Percentiles rank a stretch among this genome's conserved stretches.
These are phyloP conservation scores for Planiliza haematocheilus DNA, from an alignment of 2,113 vertebrate species.

Conservation along the genomic window DNA sequence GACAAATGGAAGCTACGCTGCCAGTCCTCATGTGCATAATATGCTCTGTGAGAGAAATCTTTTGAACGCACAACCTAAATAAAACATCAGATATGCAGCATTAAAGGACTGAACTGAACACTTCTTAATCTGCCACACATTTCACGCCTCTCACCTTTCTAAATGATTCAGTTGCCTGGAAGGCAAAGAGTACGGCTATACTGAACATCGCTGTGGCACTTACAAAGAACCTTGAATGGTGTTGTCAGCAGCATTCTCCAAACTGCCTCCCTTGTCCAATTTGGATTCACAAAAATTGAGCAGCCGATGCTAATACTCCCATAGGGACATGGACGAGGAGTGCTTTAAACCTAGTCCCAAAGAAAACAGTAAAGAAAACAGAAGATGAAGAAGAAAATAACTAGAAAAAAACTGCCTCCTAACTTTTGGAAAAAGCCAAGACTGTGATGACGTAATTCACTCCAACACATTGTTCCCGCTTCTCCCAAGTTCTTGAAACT, in stretches of 20 bases:
- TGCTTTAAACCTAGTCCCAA: slow-evolving; percentile 48
- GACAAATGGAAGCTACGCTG: slow-evolving; percentile 7
- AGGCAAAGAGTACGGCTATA: slow-evolving; percentile 38
- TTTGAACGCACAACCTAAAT: slow-evolving; percentile 81
- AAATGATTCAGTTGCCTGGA: slow-evolving; percentile 78
- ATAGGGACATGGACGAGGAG: slow-evolving; percentile 43
- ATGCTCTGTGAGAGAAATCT: slow-evolving; percentile 24
- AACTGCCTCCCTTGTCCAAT: slow-evolving; percentile 64
- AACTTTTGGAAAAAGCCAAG: slow-evolving; percentile 70
- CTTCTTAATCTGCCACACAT: slow-evolving; percentile 68
- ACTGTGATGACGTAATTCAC: slow-evolving; percentile 59
- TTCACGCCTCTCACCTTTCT: slow-evolving; percentile 67
- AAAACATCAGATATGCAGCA: slow-evolving; percentile 83
- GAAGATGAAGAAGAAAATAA: slow-evolving; percentile 58
- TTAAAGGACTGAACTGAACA: slow-evolving; percentile 81
- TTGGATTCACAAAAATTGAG: slow-evolving; percentile 63
- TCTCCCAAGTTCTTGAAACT: slow-evolving; percentile 65
- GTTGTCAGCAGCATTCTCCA: slow-evolving; percentile 62
- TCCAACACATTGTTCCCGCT: slow-evolving; percentile 55
- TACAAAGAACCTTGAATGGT: slow-evolving; percentile 58
- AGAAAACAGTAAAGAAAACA: slow-evolving; percentile 50
- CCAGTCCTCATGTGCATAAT: slow-evolving; percentile 22
- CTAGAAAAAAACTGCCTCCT: slow-evolving; percentile 43
- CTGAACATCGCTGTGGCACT: slow-evolving; percentile 56
- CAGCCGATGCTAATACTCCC: slow-evolving; percentile 68